Percentiles rank a stretch among this genome's conserved stretches.
Evolutionary conservation across 1,140 invertebrate genomes (phyloP).

Genomic region (Stegodyphus mimosarum): DNA sequence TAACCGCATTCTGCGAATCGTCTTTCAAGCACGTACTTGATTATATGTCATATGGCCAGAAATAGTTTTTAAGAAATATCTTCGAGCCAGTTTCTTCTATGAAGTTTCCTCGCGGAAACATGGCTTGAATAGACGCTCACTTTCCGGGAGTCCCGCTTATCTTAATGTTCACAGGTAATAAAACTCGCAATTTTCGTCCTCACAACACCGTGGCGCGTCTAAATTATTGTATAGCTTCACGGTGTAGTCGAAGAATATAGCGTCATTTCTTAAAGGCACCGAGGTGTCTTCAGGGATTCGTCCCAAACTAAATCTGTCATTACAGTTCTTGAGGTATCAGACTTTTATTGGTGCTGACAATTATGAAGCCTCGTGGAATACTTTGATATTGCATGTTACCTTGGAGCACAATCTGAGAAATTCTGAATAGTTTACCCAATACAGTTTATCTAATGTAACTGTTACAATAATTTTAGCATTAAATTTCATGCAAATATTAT

Average conservation of each 20-base stretch:
- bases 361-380: too few relatives aligned
- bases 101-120: background rate
- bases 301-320: background rate
- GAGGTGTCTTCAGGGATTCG: background rate
- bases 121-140: slow-evolving; percentile 13
- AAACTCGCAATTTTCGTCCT: slow-evolving; percentile 45
- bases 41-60: slow-evolving; percentile 4
- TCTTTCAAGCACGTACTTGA: slow-evolving; percentile 24
- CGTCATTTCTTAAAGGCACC: slow-evolving; percentile 22
- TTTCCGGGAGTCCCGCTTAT: slow-evolving; percentile 10
- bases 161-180: slow-evolving; percentile 50
- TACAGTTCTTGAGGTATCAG: too few relatives aligned
- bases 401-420: too few relatives aligned
- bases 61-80: slow-evolving; percentile 50
- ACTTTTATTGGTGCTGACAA: too few relatives aligned
- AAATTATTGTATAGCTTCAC: slow-evolving; percentile 6
- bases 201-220: slow-evolving; percentile 1
- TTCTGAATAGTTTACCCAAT: too few relatives aligned
- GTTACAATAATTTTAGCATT: too few relatives aligned
- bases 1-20: background rate
- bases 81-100: background rate
- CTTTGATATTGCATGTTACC: too few relatives aligned
- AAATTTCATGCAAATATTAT: too few relatives aligned
- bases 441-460: too few relatives aligned
- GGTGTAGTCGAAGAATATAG: slow-evolving; percentile 8